phyloP scores from a whole-genome alignment of 2,113 vertebrate genomes.

The Symphodus melops region DNA sequence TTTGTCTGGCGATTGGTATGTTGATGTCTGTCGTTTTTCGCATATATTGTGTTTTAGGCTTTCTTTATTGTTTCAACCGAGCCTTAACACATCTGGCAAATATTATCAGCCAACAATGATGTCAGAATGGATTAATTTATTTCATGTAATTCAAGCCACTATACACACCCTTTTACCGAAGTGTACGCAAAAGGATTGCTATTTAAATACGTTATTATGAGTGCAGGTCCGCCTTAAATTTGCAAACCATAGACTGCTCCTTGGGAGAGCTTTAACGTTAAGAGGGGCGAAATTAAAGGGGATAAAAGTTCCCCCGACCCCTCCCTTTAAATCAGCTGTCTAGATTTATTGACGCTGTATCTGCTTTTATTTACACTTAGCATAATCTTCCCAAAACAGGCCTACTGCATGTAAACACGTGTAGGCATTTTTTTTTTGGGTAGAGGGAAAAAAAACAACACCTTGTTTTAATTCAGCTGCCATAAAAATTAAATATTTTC shows the following conservation, averaged over 20 bases:
- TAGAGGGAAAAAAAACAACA: too few relatives aligned
- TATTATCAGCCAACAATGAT: slow-evolving; percentile 49
- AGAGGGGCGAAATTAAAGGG: neutral
- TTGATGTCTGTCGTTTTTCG: neutral
- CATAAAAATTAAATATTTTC: too few relatives aligned
- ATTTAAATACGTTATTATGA: neutral
- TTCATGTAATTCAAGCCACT: neutral
- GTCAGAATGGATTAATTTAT: slow-evolving; percentile 59
- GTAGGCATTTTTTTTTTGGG: too few relatives aligned
- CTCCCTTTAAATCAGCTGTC: slow-evolving; percentile 52
- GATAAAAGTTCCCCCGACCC: slow-evolving; percentile 74
- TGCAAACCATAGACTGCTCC: neutral
- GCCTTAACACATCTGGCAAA: slow-evolving; percentile 29
- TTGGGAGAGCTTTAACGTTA: neutral
- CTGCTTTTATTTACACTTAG: neutral
- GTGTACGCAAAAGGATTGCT: neutral
- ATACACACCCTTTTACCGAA: neutral
- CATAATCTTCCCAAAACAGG: neutral
- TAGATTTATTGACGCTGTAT: slow-evolving; percentile 17
- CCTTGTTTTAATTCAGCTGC: too few relatives aligned
- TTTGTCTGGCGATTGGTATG: slow-evolving; percentile 4
- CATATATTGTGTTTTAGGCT: neutral
- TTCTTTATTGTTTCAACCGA: slow-evolving; percentile 6
- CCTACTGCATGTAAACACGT: neutral
- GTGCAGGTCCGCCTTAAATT: neutral